phyloP scores from a whole-genome alignment of 1,140 invertebrate genomes.

The Bombus ignitus region DNA sequence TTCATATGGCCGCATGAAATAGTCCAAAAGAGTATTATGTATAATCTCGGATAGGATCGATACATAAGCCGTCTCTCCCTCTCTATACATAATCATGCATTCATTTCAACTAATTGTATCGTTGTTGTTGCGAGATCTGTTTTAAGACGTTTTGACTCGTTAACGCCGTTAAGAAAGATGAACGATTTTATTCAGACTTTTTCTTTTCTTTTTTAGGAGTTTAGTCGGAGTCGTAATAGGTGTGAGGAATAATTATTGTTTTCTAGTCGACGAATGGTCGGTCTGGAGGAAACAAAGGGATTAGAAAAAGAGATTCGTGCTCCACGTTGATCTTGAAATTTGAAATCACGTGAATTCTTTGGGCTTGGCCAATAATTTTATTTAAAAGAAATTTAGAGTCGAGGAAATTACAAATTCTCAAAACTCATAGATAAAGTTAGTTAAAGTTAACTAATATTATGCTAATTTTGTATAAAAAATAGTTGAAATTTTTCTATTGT shows the following conservation, averaged over 20 bases:
- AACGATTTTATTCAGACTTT: background rate
- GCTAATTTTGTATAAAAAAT: background rate
- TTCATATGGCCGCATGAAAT: slow-evolving; percentile 43
- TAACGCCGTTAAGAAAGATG: background rate
- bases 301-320: background rate
- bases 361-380: background rate
- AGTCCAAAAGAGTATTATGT: slow-evolving; percentile 16
- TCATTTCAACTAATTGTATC: background rate
- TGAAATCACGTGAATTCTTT: background rate
- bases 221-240: background rate
- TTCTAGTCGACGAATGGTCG: slow-evolving; percentile 17
- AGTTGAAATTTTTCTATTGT: background rate
- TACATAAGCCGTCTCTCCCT: slow-evolving; percentile 11
- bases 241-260: background rate
- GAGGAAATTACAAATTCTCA: background rate
- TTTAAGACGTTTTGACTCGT: background rate
- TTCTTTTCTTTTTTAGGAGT: background rate
- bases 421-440: background rate
- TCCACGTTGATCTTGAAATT: background rate
- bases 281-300: background rate
- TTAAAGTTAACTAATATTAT: background rate
- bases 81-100: background rate
- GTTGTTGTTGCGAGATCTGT: background rate
- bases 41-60: slow-evolving; percentile 41
- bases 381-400: background rate